A percentile compares a stretch with the other conserved stretches of the same genome.
Evolutionary conservation across 1,140 invertebrate genomes (phyloP).

Genomic region (Thrips palmi): DNA sequence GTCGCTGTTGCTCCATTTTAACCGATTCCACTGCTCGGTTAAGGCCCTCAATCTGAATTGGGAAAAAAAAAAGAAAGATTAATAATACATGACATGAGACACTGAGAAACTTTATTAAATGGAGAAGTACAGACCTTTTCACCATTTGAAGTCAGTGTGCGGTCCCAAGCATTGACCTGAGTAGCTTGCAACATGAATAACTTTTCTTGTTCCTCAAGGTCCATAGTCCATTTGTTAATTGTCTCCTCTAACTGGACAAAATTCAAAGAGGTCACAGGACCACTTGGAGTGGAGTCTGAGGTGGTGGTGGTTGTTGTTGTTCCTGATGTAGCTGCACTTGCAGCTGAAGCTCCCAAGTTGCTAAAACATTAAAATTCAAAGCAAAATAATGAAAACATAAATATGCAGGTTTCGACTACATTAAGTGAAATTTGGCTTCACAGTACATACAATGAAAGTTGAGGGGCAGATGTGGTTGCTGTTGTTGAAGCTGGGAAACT

Average conservation of each 20-base stretch:
- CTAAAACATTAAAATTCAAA: not conserved
- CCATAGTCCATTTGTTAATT: slow-evolving; percentile 90
- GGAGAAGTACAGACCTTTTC: slow-evolving; percentile 43
- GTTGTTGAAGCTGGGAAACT: not conserved
- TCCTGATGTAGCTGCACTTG: slow-evolving; percentile 17
- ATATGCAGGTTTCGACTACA: slow-evolving; percentile 4
- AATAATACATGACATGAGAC: too few species aligned
- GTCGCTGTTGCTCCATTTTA: slow-evolving; percentile 65
- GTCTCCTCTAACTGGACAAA: slow-evolving; percentile 81
- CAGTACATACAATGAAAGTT: slow-evolving; percentile 1
- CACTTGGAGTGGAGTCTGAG: slow-evolving; percentile 22
- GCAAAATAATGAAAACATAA: slow-evolving; percentile 5
- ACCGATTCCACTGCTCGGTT: slow-evolving; percentile 71
- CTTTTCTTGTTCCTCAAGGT: slow-evolving; percentile 85
- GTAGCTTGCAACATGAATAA: slow-evolving; percentile 85
- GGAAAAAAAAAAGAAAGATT: not conserved
- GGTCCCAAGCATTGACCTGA: slow-evolving; percentile 89
- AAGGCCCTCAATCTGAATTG: slow-evolving; percentile 53
- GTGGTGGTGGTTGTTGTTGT: slow-evolving; percentile 22
- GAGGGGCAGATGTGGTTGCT: too few species aligned
- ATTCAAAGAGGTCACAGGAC: slow-evolving; percentile 33
- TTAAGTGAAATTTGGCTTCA: not conserved
- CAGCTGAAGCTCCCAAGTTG: slow-evolving; percentile 5
- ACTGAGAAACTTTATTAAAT: slow-evolving; percentile 1
- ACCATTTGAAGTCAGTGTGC: slow-evolving; percentile 72